Conservation (phyloP, 2,888 invertebrate species). For the Hypomecis punctinalis region DNA sequence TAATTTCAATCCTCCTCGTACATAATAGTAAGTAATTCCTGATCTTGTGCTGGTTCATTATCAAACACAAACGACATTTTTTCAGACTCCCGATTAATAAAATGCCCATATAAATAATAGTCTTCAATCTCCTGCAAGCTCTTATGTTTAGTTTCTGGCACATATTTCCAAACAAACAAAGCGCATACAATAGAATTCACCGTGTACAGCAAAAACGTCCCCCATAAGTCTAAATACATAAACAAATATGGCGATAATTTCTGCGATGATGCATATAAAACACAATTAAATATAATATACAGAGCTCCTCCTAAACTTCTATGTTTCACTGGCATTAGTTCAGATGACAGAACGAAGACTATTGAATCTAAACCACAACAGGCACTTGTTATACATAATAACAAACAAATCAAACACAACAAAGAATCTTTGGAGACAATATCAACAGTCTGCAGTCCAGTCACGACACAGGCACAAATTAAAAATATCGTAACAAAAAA, state of each 20-base stretch:
- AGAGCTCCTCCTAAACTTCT: constrained; percentile 33
- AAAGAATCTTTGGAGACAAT: constrained; percentile 19
- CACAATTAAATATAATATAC: constrained; percentile 23
- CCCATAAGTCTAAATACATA: constrained; percentile 24
- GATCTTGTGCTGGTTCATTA: neutral
- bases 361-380: constrained; percentile 17
- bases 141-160: constrained; percentile 31
- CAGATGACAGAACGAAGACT: constrained; percentile 21
- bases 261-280: constrained; percentile 24
- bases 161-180: constrained; percentile 21
- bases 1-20: neutral
- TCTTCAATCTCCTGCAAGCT: constrained; percentile 32
- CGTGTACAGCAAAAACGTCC: constrained; percentile 26
- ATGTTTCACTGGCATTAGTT: constrained; percentile 39
- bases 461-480: neutral
- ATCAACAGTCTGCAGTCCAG: constrained; percentile 8
- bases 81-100: neutral
- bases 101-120: constrained; percentile 19
- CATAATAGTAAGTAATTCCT: neutral
- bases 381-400: constrained; percentile 10
- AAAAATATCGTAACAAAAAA: constrained; percentile 14
- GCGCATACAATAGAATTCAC: constrained; percentile 11
- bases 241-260: constrained; percentile 31
- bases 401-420: constrained; percentile 16
- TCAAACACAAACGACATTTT: neutral